A percentile compares a stretch with the other conserved stretches of the same genome.
Conservation (phyloP, 2,888 invertebrate genomes). For the Dasypogon diadema region DNA sequence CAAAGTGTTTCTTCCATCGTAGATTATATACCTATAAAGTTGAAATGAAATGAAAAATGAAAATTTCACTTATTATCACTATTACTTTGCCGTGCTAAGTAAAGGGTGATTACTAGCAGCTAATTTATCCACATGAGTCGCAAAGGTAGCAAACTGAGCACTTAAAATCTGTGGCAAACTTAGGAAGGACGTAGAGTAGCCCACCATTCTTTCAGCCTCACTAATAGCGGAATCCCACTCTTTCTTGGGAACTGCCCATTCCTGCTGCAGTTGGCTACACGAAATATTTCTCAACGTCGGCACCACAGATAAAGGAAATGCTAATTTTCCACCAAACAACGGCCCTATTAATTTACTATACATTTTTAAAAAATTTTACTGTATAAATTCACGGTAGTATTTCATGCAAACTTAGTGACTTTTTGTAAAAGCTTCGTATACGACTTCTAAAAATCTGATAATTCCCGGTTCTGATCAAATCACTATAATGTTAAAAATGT, state of each 20-base stretch:
- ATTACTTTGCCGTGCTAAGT: constrained; percentile 90
- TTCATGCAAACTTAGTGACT: no score
- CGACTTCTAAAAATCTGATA: no score
- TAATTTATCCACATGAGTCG: constrained; percentile 88
- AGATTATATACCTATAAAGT: constrained; percentile 82
- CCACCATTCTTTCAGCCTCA: constrained; percentile 96
- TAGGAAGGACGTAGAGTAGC: constrained; percentile 94
- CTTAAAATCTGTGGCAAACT: constrained; percentile 93
- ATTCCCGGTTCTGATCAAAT: no score
- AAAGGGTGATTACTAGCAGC: constrained; percentile 95
- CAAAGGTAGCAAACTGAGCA: constrained; percentile 95
- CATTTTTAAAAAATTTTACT: no score
- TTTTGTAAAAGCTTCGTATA: no score
- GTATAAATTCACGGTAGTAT: no score
- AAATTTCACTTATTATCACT: no score
- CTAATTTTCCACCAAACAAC: no score
- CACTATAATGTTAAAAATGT: no score
- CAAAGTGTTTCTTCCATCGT: constrained; percentile 93
- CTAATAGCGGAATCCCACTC: constrained; percentile 93
- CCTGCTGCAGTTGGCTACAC: constrained; percentile 19
- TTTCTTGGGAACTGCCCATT: constrained; percentile 61
- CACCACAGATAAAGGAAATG: no score
- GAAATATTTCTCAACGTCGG: neutral
- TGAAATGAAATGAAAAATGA: no score
- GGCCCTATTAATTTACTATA: no score